A percentile compares a stretch with the other conserved stretches of the same genome.
Evolutionary conservation across 2,888 invertebrate genomes (phyloP).

Genomic region (Mamestra brassicae): DNA sequence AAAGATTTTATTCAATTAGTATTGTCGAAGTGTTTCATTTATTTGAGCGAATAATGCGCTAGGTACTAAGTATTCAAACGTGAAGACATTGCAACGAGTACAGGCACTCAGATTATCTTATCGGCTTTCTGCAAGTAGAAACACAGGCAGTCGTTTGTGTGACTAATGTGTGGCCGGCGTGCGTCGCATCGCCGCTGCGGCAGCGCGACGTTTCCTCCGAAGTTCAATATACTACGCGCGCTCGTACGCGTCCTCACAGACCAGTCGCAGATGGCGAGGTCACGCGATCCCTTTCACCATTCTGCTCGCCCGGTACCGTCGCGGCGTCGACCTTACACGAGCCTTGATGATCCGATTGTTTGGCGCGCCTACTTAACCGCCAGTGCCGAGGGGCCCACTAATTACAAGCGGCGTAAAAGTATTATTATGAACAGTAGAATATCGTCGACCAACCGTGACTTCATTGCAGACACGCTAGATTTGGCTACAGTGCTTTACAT

Average conservation of each 20-base stretch:
- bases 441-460: constrained; percentile 58
- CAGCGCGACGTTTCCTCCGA: constrained; percentile 68
- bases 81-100: constrained; percentile 42
- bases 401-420: constrained; percentile 62
- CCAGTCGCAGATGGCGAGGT: constrained; percentile 83
- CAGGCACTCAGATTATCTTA: constrained; percentile 63
- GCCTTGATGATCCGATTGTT: constrained; percentile 84
- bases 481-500: constrained; percentile 37
- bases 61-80: constrained; percentile 44
- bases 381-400: constrained; percentile 65
- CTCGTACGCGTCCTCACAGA: constrained; percentile 74
- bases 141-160: constrained; percentile 60
- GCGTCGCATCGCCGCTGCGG: constrained; percentile 66
- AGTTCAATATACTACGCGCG: constrained; percentile 79
- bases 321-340: constrained; percentile 82
- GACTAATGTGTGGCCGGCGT: constrained; percentile 64
- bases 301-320: constrained; percentile 80
- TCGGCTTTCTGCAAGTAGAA: constrained; percentile 64
- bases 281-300: constrained; percentile 87
- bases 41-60: constrained; percentile 24
- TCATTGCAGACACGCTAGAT: constrained; percentile 56
- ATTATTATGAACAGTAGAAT: constrained; percentile 61
- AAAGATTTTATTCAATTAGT: constrained; percentile 25
- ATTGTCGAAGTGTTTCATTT: constrained; percentile 31
- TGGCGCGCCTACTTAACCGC: constrained; percentile 71